Evolutionary conservation across 2,888 invertebrate species (phyloP).

Genomic region (Fragum whitleyi): DNA sequence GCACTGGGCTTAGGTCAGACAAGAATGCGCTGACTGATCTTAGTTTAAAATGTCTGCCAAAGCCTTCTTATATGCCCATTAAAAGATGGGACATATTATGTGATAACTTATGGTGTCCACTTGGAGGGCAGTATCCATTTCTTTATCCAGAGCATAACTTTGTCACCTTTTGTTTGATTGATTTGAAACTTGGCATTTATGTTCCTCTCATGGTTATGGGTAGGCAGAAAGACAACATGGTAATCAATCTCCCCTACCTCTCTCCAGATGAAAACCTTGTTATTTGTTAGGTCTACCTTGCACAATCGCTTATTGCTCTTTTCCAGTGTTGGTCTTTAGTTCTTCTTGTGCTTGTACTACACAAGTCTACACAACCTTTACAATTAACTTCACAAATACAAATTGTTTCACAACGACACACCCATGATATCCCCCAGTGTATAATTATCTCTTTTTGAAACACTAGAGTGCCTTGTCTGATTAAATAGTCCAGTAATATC

Average conservation of each 20-base stretch:
- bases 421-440: background rate
- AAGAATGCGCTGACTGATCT: too few relatives aligned
- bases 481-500: background rate
- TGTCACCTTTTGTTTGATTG: too few relatives aligned
- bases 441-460: background rate
- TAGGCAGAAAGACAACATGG: background rate
- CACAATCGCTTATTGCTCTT: background rate
- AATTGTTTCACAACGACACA: background rate
- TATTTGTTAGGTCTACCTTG: background rate
- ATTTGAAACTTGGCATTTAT: too few relatives aligned
- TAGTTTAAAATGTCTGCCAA: too few relatives aligned
- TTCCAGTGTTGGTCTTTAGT: background rate
- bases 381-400: background rate
- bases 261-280: background rate
- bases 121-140: too few relatives aligned
- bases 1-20: too few relatives aligned
- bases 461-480: background rate
- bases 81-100: too few relatives aligned
- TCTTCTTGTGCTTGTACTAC: background rate
- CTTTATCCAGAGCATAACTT: too few relatives aligned
- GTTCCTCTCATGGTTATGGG: too few relatives aligned
- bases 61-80: too few relatives aligned
- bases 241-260: background rate
- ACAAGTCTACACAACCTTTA: background rate
- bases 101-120: too few relatives aligned